Base-by-base conservation (phyloP, 1,140 invertebrate species). In the Drosophila repletoides region DNA sequence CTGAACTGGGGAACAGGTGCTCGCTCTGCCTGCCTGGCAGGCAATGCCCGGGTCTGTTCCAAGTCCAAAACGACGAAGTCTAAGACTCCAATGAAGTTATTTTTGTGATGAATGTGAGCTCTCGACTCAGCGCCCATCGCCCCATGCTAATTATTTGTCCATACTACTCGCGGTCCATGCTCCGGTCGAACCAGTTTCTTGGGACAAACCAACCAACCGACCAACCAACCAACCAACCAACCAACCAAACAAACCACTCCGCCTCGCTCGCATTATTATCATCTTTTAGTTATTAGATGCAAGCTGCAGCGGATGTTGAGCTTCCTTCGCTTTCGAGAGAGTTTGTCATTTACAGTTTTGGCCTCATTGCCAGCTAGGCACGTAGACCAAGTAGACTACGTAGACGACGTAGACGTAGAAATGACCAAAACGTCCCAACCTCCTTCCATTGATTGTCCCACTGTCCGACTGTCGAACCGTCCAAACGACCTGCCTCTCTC, bases 291-390 rank as follows among this genome's bases (percentile, higher is more conserved):
- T 84, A 84, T 84, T 84, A 84, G 80, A 84, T 84, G 79, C 79
- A 84, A 79, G 79, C 79, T 84, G 79, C 79, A 79, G 80, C 79
- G 79, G 79, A 84, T 86, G 79, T 84, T 49, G 31, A 66, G 79
- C 80, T 84, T 84, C 79, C 79, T 84, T 84, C 33, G 49, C 49
- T 26, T 3, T 19, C 17, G 43, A 19, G 22, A 55, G 77, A 64
- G 48, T 83, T 83, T 83, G 71, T 84, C 80, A 86, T 84, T 79
- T 84, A 77, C 66, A 68, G 75, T 80, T 80, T 69, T 53, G 51
- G 64, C 60, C 46, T 40, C 53, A 36, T 52, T 71, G 61, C 33
- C 40, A 43, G 21, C 34, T 41, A 17, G 29, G 38, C 29, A 31
- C 41, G 45, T 36, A 31, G 48, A n/a, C n/a, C n/a, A n/a, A n/a